Evolutionary conservation across 2,113 vertebrate genomes (phyloP), one percentile per base, ranked within the genome.

Genomic region (Poeciliopsis prolifica): DNA sequence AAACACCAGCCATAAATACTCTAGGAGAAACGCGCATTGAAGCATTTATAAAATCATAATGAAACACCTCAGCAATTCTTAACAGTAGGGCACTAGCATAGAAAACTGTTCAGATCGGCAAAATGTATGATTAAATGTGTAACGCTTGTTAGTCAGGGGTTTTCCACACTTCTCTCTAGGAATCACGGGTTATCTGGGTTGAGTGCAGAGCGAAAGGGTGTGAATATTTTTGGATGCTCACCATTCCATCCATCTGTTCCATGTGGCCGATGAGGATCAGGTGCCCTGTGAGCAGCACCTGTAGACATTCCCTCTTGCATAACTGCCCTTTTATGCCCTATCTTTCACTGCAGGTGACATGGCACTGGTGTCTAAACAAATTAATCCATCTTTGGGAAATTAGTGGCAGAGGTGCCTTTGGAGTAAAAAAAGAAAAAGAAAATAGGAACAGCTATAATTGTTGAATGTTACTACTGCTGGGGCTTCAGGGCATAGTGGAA

Each of bases 221-320:
- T 26, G 37, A 68, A 64, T 83, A 72, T 78, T 84, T 86, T 81
- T 15, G 61, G 14, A 71, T 90, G 82, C 89, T 93, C 82, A 76
- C 77, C 76, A 72, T 75, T 84, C 68, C 72, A 87, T 79, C 74
- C 80, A 70, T 87, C 84, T 83, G 79, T 78, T 85, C 42, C 65
- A 82, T 86, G 71, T 75, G 76, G 78, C 68, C 15, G 11, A 35
- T 51, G 10, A n/a, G 74, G 79, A 85, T 76, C 75, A 73, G n/a
- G 37, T 62, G 65, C 71, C 84, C 74, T 66, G 33, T 79, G 67
- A 61, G n/a, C 58, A 77, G 75, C 87, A 92, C 89, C 85, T 90
- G 88, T 85, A 67, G 74, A 88, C 72, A 87, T 90, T 84, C 89
- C 85, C 69, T n/a, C 73, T 67, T n/a, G 24, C 35, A 67, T 48